Conservation (phyloP, 1,140 invertebrate species). For the Euwallacea fornicatus region DNA sequence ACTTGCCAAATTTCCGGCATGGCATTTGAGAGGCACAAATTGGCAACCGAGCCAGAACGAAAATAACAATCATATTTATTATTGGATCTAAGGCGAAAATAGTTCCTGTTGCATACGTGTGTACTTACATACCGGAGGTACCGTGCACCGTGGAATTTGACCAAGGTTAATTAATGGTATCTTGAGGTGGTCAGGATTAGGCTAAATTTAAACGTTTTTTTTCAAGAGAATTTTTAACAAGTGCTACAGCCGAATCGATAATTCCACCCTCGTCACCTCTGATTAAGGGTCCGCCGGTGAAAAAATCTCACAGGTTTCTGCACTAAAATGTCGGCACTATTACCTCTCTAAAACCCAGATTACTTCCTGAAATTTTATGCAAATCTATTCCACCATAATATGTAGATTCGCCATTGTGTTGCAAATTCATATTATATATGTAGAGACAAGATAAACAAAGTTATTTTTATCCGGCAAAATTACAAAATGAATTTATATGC, state of each 20-base stretch:
- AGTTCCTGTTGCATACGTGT: not conserved
- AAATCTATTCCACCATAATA: constrained; percentile 11
- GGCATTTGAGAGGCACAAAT: not conserved
- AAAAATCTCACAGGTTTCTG: no score
- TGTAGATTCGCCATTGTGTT: constrained; percentile 13
- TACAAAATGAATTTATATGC: constrained; percentile 1
- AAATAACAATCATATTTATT: constrained; percentile 10
- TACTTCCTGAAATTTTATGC: not conserved
- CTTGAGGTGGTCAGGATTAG: constrained; percentile 9
- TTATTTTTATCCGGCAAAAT: constrained; percentile 4
- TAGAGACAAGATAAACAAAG: constrained; percentile 9
- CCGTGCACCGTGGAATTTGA: not conserved
- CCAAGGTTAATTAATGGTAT: constrained; percentile 2
- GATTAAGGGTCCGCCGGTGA: no score
- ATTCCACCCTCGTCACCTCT: no score
- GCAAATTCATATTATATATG: constrained; percentile 3
- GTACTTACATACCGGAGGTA: not conserved
- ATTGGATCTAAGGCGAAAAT: constrained; percentile 3
- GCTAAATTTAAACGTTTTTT: not conserved
- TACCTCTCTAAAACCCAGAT: no score
- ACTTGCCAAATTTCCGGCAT: constrained; percentile 13
- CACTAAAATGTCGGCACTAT: no score
- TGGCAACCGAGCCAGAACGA: constrained; percentile 6
- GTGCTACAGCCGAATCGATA: no score
- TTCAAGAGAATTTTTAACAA: no score